A percentile compares a stretch with the other conserved stretches of the same genome.
phyloP scores from a whole-genome alignment of 2,888 invertebrate species.

The Dynastes tityus region DNA sequence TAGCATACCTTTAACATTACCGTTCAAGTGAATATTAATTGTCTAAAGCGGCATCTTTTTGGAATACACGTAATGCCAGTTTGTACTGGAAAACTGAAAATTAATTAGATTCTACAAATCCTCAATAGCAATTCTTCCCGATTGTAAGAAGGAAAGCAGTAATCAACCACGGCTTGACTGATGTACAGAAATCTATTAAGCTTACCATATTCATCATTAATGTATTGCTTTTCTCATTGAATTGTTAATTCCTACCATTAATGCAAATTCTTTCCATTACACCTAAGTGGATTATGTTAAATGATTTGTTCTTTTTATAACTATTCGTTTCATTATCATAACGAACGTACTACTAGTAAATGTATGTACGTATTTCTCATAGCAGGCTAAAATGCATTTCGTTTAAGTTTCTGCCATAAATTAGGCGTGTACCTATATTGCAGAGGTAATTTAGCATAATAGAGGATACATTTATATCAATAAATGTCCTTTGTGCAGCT shows the following conservation, averaged over 20 bases:
- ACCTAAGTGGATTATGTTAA: constrained; percentile 4
- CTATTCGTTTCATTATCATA: not conserved
- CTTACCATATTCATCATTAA: constrained; percentile 12
- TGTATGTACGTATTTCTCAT: not conserved
- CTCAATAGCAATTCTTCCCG: too few species aligned
- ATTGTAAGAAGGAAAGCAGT: not conserved
- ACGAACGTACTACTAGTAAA: not conserved
- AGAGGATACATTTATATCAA: constrained; percentile 62
- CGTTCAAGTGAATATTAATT: too few species aligned
- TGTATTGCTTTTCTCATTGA: constrained; percentile 2
- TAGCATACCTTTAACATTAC: too few species aligned
- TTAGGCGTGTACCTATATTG: constrained; percentile 9
- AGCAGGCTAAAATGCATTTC: not conserved
- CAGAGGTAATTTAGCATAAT: constrained; percentile 40
- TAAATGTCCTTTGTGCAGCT: constrained; percentile 61
- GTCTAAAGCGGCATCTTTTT: not conserved
- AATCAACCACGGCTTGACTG: not conserved
- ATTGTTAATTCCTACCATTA: not conserved
- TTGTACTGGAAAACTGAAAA: too few species aligned
- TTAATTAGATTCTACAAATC: too few species aligned
- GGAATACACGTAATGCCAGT: too few species aligned
- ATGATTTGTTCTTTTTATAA: not conserved
- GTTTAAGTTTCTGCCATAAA: constrained; percentile 4
- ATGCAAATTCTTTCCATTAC: constrained; percentile 2
- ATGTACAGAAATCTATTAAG: not conserved